These are phyloP conservation scores for Odobenus rosmarus DNA, from an alignment of 2,113 vertebrate genomes.

Conservation along the genomic window DNA sequence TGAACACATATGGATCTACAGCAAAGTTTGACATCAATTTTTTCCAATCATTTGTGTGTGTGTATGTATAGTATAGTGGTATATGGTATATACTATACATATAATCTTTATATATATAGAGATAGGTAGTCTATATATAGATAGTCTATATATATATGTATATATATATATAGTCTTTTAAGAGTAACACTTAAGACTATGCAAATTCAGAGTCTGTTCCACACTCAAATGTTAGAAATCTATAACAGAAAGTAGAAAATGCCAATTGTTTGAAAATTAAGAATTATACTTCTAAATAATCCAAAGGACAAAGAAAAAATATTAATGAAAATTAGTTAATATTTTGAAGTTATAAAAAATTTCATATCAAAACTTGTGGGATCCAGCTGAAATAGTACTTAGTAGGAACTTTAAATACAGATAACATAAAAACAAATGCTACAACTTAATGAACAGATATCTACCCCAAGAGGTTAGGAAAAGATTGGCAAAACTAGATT, in stretches of 20 bases:
- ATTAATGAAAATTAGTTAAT: neutral
- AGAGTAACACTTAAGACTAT: neutral
- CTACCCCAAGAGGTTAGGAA: neutral
- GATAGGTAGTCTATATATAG: neutral
- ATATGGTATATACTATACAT: neutral
- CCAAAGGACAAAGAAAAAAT: conserved; percentile 40
- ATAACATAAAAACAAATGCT: conserved; percentile 37
- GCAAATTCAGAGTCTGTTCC: conserved; percentile 22
- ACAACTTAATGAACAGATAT: neutral
- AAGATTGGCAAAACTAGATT: neutral
- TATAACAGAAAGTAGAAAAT: neutral
- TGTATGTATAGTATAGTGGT: too few relatives aligned
- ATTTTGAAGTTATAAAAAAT: neutral
- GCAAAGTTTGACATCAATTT: neutral
- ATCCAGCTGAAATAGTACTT: neutral
- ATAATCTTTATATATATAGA: neutral
- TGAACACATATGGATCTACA: too few relatives aligned
- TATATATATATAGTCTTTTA: neutral
- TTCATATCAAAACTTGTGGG: conserved; percentile 5
- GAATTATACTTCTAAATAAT: conserved; percentile 4
- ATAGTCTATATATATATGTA: neutral
- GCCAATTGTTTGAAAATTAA: conserved; percentile 26
- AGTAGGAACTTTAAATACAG: neutral
- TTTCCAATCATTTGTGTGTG: neutral
- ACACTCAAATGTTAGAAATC: neutral